Evolutionary conservation across 92 coral and sea anemone genomes (phyloP).

Genomic region (Palythoa grandis): DNA sequence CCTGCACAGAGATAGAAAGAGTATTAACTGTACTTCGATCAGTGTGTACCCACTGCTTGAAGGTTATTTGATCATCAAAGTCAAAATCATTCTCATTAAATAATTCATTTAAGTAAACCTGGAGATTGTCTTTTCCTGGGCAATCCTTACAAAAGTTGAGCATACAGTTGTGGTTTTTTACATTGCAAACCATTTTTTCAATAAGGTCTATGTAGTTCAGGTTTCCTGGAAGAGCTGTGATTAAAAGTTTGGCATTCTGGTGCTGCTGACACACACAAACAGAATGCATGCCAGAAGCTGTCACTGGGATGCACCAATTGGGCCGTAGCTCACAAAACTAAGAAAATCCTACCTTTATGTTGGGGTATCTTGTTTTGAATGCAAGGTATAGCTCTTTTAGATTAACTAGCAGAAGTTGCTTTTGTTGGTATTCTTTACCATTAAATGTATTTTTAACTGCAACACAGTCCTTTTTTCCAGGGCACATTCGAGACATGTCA

Average conservation of each 20-base stretch:
- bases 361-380: conserved; percentile 10
- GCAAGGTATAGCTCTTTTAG: conserved; percentile 29
- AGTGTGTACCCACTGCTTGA: conserved; percentile 4
- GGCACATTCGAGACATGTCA: not conserved
- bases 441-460: conserved; percentile 2
- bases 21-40: not conserved
- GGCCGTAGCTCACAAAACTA: conserved; percentile 44
- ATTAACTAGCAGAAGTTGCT: conserved; percentile 33
- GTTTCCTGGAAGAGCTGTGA: conserved; percentile 24
- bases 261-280: not conserved
- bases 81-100: not conserved
- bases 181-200: conserved; percentile 28
- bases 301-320: conserved; percentile 13
- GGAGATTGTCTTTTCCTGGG: conserved; percentile 22
- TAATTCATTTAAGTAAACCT: not conserved
- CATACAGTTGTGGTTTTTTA: conserved; percentile 29
- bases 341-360: conserved; percentile 14
- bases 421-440: conserved; percentile 18
- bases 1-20: not conserved
- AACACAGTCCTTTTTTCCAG: conserved; percentile 21
- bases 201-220: conserved; percentile 17
- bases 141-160: conserved; percentile 26
- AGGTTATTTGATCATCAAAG: not conserved
- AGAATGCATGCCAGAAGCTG: conserved; percentile 1
- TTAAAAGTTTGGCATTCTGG: conserved; percentile 18